Evolutionary conservation across 2,113 vertebrate species (phyloP).

Genomic region (Morone chrysops): DNA sequence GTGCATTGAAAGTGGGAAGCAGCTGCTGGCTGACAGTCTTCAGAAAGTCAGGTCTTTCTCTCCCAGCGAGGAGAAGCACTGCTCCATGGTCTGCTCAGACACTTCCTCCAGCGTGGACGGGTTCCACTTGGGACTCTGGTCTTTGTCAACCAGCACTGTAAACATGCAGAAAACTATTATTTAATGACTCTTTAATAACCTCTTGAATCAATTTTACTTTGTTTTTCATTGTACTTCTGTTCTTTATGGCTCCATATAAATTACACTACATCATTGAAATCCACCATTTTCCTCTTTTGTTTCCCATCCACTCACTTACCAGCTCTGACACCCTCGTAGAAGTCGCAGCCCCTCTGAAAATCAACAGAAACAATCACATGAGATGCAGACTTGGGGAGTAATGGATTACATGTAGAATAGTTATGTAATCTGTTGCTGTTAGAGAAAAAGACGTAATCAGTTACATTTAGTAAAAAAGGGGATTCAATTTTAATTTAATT

Average conservation of each 20-base stretch:
- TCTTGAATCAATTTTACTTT: background rate
- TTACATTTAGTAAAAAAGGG: too few relatives aligned
- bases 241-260: background rate
- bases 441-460: too few relatives aligned
- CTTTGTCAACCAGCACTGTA: slow-evolving; percentile 93
- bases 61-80: slow-evolving; percentile 89
- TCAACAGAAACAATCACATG: slow-evolving; percentile 32
- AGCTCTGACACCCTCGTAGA: slow-evolving; percentile 94
- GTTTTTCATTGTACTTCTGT: background rate
- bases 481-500: too few relatives aligned
- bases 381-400: background rate
- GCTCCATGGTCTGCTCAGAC: slow-evolving; percentile 86
- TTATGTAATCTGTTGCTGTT: too few relatives aligned
- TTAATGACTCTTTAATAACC: background rate
- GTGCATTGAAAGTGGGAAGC: slow-evolving; percentile 1
- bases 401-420: too few relatives aligned
- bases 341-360: slow-evolving; percentile 91
- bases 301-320: slow-evolving; percentile 81
- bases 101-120: slow-evolving; percentile 89
- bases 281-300: background rate
- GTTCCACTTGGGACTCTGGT: slow-evolving; percentile 92
- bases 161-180: background rate
- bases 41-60: slow-evolving; percentile 88
- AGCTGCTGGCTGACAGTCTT: slow-evolving; percentile 39
- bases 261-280: background rate